These are phyloP conservation scores for Carabus problematicus DNA, from an alignment of 2,888 invertebrate genomes.

Conservation along the genomic window DNA sequence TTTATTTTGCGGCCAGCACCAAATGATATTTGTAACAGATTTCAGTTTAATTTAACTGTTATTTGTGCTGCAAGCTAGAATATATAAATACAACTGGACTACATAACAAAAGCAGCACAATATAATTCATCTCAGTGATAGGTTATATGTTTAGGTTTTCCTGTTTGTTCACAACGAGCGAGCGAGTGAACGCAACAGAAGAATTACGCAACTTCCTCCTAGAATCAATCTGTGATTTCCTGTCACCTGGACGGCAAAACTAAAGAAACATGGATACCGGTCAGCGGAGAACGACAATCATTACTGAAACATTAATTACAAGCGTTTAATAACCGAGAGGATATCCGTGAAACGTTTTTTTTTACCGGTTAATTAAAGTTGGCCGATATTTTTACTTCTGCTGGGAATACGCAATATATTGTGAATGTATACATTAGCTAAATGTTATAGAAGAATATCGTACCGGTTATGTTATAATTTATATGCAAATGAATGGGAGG, in stretches of 20 bases:
- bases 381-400: slow-evolving; percentile 22
- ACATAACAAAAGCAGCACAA: too few species aligned
- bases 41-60: too few species aligned
- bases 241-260: slow-evolving; percentile 26
- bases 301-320: slow-evolving; percentile 31
- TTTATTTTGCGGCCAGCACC: too few species aligned
- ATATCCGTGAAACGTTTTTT: slow-evolving; percentile 36
- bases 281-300: slow-evolving; percentile 26
- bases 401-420: too few species aligned
- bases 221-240: slow-evolving; percentile 37
- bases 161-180: too few species aligned
- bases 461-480: slow-evolving; percentile 12
- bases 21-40: too few species aligned
- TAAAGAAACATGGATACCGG: slow-evolving; percentile 16
- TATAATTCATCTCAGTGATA: too few species aligned
- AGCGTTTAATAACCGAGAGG: slow-evolving; percentile 31
- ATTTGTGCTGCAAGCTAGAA: too few species aligned
- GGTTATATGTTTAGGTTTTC: too few species aligned
- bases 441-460: slow-evolving; percentile 5
- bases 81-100: too few species aligned
- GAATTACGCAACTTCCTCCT: slow-evolving; percentile 37
- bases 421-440: not conserved
- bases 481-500: slow-evolving; percentile 19
- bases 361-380: slow-evolving; percentile 25
- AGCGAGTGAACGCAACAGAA: not conserved